Evolutionary conservation across 2,888 invertebrate species (phyloP).

Genomic region (Sicus ferrugineus): DNA sequence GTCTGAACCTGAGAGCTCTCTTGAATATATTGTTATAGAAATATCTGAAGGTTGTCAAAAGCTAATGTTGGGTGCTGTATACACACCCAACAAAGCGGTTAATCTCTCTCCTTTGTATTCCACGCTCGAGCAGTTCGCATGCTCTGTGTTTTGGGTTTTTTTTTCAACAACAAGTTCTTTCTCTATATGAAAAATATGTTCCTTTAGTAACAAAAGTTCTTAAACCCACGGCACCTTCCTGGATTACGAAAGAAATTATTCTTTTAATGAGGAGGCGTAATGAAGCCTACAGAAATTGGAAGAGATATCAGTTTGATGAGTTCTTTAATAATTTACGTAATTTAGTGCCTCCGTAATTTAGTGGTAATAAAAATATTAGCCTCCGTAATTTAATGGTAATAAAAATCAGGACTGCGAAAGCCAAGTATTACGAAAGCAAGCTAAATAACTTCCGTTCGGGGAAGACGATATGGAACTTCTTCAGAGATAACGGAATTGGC

Average conservation of each 20-base stretch:
- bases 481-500: too few species aligned
- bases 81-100: not conserved
- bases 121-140: too few species aligned
- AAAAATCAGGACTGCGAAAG: too few species aligned
- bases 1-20: constrained; percentile 2
- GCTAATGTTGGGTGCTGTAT: constrained; percentile 1
- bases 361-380: too few species aligned
- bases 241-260: not conserved
- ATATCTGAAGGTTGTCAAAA: not conserved
- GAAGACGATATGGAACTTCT: too few species aligned
- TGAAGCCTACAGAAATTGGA: not conserved
- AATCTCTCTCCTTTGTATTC: not conserved
- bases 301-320: not conserved
- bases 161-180: not conserved
- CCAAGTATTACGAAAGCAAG: too few species aligned
- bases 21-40: not conserved
- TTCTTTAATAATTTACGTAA: too few species aligned
- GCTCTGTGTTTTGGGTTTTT: not conserved
- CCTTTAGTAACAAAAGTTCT: not conserved
- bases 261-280: not conserved
- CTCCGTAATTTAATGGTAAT: too few species aligned
- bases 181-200: not conserved
- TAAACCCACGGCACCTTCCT: not conserved
- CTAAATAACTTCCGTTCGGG: too few species aligned
- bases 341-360: too few species aligned